Base-by-base conservation (phyloP, 2,797 vertebrate species). In the Cossypha niveicapilla region DNA sequence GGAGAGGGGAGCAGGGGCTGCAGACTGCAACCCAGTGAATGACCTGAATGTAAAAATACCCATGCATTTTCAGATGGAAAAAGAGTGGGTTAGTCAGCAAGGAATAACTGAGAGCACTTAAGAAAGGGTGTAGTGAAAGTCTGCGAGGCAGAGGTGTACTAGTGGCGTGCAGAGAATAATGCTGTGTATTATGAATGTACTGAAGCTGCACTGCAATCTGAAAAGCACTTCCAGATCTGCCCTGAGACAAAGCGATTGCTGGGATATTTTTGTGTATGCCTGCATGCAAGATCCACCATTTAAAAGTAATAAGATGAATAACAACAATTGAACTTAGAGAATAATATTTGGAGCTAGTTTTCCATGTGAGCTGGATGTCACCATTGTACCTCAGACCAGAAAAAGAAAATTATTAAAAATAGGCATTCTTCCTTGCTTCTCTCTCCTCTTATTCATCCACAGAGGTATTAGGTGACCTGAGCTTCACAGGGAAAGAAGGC, bases 391-490 rank as follows among this genome's bases (percentile, higher is more conserved):
- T 87, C 37, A 56, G 23, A 73, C 9, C 24, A 77, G 50, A n/a
- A 47, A 19, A 60, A 54, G 70, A 41, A 39, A 22, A 50, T 54
- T 53, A 22, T 25, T 56, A 19, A 34, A 72, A 92, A 53, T 2
- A 86, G 17, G 25, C 35, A 41, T 78, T 53, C 14, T 85, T 94
- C 56, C 39, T 76, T 92, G 62, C 62, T 92, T 92, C 35, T 82
- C 37, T 92, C 34, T 93, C 47, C 44, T 88, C 70, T 95, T 94
- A 72, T 61, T 85, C 48, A 51, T 70, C 45, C 44, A 37, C 83
- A 92, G 88, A 80, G 28, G 60, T 91, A 53, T 57, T 82, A 86
- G 48, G 44, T 82, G 73, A 85, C 58, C 58, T 68, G 63, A 78
- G 60, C n/a, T 68, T 66, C 67, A 34, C 50, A 63, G 71, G 42